A percentile compares a stretch with the other conserved stretches of the same genome.
These are phyloP conservation scores for Hydropsyche tenuis DNA, from an alignment of 1,140 invertebrate species.

Conservation along the genomic window DNA sequence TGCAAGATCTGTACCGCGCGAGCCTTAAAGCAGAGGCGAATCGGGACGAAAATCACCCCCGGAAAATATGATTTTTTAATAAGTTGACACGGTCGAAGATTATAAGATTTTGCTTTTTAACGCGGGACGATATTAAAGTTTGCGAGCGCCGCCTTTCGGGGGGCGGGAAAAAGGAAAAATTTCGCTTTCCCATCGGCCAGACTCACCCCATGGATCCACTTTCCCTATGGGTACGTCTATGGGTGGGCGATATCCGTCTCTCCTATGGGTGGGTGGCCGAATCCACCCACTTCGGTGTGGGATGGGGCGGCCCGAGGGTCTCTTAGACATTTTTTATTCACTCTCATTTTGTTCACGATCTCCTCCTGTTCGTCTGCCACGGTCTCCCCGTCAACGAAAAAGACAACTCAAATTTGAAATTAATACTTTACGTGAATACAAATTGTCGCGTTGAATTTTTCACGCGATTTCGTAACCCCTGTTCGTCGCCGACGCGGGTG, in stretches of 20 bases:
- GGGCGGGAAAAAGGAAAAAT: too few relatives aligned
- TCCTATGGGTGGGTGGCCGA: too few relatives aligned
- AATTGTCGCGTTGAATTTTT: slow-evolving; percentile 16
- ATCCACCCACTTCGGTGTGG: too few relatives aligned
- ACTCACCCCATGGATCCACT: too few relatives aligned
- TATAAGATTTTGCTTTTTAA: slow-evolving; percentile 41
- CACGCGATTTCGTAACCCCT: not conserved
- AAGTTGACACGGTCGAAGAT: slow-evolving; percentile 45
- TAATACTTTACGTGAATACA: slow-evolving; percentile 21
- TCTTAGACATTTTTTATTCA: slow-evolving; percentile 7
- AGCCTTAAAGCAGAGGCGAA: not conserved
- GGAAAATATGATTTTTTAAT: slow-evolving; percentile 47
- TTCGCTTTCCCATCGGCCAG: too few relatives aligned
- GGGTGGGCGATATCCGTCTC: too few relatives aligned
- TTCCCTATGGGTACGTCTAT: too few relatives aligned
- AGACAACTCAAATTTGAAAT: slow-evolving; percentile 23
- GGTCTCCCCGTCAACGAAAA: not conserved
- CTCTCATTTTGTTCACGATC: slow-evolving; percentile 19
- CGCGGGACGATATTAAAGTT: slow-evolving; percentile 31
- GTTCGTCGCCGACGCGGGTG: not conserved
- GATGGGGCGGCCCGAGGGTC: too few relatives aligned
- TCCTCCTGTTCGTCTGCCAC: not conserved
- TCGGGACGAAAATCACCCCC: slow-evolving; percentile 24
- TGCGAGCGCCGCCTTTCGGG: not conserved
- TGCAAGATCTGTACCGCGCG: slow-evolving; percentile 34